Conservation (phyloP, 2,888 invertebrate genomes). For the Trichacis sp. region DNA sequence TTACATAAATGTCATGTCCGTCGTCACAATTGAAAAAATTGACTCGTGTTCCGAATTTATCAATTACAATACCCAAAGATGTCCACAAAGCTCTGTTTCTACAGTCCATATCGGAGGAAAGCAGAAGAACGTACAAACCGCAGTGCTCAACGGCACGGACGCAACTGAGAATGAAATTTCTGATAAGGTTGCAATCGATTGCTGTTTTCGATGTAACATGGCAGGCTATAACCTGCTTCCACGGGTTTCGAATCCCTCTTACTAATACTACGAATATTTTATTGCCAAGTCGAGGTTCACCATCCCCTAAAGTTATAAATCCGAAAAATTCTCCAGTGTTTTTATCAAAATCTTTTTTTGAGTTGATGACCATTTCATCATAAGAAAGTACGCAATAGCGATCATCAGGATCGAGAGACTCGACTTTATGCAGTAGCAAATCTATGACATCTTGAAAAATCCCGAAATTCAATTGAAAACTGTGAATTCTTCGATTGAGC, state of each 20-base stretch:
- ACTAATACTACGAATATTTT: slow-evolving; percentile 10
- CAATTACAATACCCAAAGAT: too few relatives aligned
- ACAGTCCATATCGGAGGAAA: background rate
- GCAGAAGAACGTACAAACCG: background rate
- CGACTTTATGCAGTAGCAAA: too few relatives aligned
- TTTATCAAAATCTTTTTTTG: background rate
- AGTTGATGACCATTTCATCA: background rate
- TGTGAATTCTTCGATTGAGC: too few relatives aligned
- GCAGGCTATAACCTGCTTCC: slow-evolving; percentile 18
- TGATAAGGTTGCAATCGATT: background rate
- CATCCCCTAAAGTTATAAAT: background rate
- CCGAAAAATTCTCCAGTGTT: background rate
- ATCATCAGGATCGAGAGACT: too few relatives aligned
- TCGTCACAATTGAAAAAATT: too few relatives aligned
- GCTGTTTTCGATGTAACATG: slow-evolving; percentile 4
- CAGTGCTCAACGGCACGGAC: background rate
- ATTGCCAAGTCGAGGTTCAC: background rate
- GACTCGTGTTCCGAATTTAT: too few relatives aligned
- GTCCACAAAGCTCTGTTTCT: too few relatives aligned
- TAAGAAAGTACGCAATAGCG: background rate
- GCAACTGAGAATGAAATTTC: slow-evolving; percentile 14
- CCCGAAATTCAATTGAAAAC: too few relatives aligned
- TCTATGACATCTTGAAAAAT: too few relatives aligned
- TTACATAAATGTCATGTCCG: too few relatives aligned
- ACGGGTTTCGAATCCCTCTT: slow-evolving; percentile 10